phyloP scores from a whole-genome alignment of 2,797 vertebrate species.

The Gallinago nigripennis region DNA sequence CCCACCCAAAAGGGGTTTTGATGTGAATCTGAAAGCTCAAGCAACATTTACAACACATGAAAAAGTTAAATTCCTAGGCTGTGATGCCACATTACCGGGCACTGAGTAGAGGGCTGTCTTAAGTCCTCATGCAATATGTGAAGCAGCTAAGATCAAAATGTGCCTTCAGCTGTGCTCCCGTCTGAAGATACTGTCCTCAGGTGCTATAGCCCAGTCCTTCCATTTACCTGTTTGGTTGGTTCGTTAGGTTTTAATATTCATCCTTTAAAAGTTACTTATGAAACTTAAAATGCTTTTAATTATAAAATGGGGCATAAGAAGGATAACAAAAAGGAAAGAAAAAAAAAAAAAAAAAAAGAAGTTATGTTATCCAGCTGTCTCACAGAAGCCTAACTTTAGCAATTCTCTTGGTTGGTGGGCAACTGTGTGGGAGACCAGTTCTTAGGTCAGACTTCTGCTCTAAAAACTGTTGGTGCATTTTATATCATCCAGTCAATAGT shows the following conservation, averaged over 20 bases:
- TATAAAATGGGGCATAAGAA: neutral
- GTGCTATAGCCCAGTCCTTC: accelerated
- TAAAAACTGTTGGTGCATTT: neutral
- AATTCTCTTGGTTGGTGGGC: neutral
- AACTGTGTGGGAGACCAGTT: neutral
- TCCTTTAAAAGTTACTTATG: neutral
- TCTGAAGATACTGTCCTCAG: neutral
- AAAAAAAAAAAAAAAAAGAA: neutral
- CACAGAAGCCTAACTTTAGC: neutral
- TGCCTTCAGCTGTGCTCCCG: neutral
- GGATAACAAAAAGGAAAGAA: neutral
- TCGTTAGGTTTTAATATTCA: neutral
- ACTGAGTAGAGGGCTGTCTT: neutral
- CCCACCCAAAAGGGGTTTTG: neutral
- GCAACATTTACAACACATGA: neutral
- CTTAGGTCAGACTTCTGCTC: neutral
- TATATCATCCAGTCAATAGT: neutral
- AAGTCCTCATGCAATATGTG: neutral
- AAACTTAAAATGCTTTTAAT: neutral
- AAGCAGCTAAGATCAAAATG: neutral
- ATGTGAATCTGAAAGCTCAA: neutral
- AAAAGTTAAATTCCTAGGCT: neutral
- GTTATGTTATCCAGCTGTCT: neutral
- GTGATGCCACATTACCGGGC: neutral
- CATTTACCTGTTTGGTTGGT: neutral